These are phyloP conservation scores for Liopterus haemorrhoidalis DNA, from an alignment of 2,888 invertebrate species.

Conservation along the genomic window DNA sequence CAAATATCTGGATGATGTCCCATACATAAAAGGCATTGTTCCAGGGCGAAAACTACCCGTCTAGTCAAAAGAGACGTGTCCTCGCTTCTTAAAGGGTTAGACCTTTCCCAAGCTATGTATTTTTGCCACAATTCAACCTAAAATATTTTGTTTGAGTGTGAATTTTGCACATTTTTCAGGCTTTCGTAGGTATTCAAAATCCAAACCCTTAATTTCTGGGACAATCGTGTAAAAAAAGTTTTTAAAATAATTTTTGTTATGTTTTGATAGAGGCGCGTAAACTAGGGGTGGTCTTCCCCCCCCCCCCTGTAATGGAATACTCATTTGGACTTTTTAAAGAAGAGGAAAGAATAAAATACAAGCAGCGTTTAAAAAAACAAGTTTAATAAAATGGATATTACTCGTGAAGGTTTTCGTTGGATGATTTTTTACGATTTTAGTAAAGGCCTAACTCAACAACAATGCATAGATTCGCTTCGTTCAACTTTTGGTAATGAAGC, in stretches of 20 bases:
- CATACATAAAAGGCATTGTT: constrained; percentile 91
- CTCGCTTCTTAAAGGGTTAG: constrained; percentile 92
- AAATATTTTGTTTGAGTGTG: constrained; percentile 17
- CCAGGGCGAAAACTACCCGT: constrained; percentile 97
- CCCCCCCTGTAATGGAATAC: no score
- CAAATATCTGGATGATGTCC: constrained; percentile 98
- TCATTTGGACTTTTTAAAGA: no score
- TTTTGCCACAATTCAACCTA: constrained; percentile 98
- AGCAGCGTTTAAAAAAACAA: no score
- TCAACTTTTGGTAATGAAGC: no score
- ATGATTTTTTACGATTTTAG: no score
- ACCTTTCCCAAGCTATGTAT: constrained; percentile 95
- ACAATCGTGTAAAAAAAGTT: neutral
- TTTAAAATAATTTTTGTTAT: neutral
- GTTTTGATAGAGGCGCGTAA: neutral
- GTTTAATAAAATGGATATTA: no score
- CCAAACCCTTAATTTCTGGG: neutral
- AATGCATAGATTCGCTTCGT: no score
- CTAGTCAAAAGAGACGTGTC: constrained; percentile 90
- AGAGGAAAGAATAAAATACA: no score
- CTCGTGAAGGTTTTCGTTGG: no score
- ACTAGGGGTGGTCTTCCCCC: no score
- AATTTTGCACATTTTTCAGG: neutral
- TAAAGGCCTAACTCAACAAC: no score
- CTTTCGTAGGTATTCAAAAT: neutral